A percentile compares a stretch with the other conserved stretches of the same genome.
Conservation (phyloP, 2,888 invertebrate genomes). For the Hypolimnas misippus region DNA sequence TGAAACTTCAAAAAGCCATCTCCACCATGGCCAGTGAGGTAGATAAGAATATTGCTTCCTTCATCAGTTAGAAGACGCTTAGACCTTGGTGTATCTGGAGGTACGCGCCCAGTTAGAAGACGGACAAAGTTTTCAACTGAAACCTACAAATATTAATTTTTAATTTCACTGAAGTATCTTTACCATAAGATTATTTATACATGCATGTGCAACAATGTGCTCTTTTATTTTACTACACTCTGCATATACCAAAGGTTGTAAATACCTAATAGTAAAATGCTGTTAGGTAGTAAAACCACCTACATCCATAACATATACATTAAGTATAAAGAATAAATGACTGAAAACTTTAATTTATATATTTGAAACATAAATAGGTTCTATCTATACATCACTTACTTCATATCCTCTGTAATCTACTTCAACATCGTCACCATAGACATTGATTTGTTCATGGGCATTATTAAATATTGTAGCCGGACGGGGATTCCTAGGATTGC, state of each 20-base stretch:
- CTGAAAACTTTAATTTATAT: not conserved
- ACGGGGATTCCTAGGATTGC: slow-evolving; percentile 98
- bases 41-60: slow-evolving; percentile 97
- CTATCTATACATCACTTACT: slow-evolving; percentile 71
- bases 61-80: slow-evolving; percentile 98
- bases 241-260: too few relatives aligned
- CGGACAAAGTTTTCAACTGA: slow-evolving; percentile 99
- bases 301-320: too few relatives aligned
- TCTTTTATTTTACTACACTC: too few relatives aligned
- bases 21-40: slow-evolving; percentile 98
- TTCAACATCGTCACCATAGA: slow-evolving; percentile 99
- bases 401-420: slow-evolving; percentile 98
- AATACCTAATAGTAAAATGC: too few relatives aligned
- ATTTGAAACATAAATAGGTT: not conserved
- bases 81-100: slow-evolving; percentile 96
- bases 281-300: too few relatives aligned
- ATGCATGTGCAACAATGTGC: too few relatives aligned
- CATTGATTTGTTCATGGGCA: slow-evolving; percentile 98
- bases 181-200: too few relatives aligned
- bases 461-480: slow-evolving; percentile 99
- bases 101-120: slow-evolving; percentile 95
- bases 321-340: too few relatives aligned
- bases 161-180: too few relatives aligned
- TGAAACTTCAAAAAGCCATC: slow-evolving; percentile 99
- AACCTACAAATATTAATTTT: slow-evolving; percentile 82